A percentile compares a stretch with the other conserved stretches of the same genome.
Evolutionary conservation across 1,140 invertebrate genomes (phyloP).

Genomic region (Arctopsyche grandis): DNA sequence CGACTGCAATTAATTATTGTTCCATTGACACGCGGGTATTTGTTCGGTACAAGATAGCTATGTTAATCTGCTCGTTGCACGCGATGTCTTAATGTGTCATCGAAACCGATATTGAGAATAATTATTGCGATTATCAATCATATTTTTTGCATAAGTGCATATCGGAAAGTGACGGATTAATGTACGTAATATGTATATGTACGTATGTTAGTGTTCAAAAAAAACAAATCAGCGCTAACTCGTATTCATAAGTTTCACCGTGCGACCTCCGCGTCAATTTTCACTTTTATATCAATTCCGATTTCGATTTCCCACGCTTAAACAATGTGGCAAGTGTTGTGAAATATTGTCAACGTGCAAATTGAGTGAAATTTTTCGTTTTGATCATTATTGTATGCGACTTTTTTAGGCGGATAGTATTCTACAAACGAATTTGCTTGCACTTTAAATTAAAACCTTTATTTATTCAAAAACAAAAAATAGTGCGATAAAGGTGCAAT

Average conservation of each 20-base stretch:
- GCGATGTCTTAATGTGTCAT: slow-evolving; percentile 29
- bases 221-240: background rate
- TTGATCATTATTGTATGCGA: too few species aligned
- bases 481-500: too few species aligned
- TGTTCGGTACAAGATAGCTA: slow-evolving; percentile 20
- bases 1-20: slow-evolving; percentile 18
- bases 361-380: too few species aligned
- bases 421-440: too few species aligned
- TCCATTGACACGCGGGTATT: slow-evolving; percentile 1
- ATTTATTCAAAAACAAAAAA: too few species aligned
- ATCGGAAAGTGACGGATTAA: background rate
- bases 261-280: slow-evolving; percentile 2
- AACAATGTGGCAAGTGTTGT: too few species aligned
- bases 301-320: background rate
- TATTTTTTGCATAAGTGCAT: background rate
- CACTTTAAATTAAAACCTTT: too few species aligned
- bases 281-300: background rate
- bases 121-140: background rate
- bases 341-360: too few species aligned
- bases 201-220: too few species aligned
- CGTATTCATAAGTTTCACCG: background rate
- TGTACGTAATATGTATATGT: too few species aligned
- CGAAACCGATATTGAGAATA: slow-evolving; percentile 12
- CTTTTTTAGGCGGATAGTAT: too few species aligned
- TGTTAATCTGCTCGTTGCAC: slow-evolving; percentile 9